A percentile compares a stretch with the other conserved stretches of the same genome.
Conservation (phyloP, 2,888 invertebrate species). For the Himalopsyche tibetana region DNA sequence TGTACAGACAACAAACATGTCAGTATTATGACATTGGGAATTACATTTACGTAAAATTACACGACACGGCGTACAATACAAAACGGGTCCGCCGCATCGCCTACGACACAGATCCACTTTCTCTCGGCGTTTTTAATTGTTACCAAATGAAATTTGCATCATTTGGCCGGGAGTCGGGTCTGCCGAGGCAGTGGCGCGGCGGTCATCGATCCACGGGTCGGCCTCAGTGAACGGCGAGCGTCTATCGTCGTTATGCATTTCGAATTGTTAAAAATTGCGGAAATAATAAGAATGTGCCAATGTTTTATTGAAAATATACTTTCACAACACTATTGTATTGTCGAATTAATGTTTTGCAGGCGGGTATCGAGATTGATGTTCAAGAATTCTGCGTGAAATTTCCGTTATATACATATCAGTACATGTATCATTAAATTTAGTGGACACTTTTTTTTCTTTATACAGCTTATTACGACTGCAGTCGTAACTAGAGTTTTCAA, state of each 20-base stretch:
- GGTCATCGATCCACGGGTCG: constrained; percentile 22
- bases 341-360: neutral
- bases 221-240: constrained; percentile 20
- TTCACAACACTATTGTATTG: constrained; percentile 38
- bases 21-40: no score
- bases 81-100: neutral
- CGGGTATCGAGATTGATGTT: no score
- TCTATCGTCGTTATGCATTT: neutral
- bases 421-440: no score
- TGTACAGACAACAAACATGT: no score
- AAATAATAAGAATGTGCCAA: constrained; percentile 35
- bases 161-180: neutral
- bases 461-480: no score
- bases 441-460: no score
- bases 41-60: neutral
- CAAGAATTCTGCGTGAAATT: no score
- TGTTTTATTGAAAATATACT: constrained; percentile 35
- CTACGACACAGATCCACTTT: constrained; percentile 20
- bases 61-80: neutral
- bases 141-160: constrained; percentile 37
- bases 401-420: no score
- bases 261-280: constrained; percentile 25
- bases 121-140: constrained; percentile 36
- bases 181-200: neutral
- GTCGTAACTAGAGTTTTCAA: no score